These are phyloP conservation scores for Pomacea canaliculata DNA, from an alignment of 2,888 invertebrate species.

Conservation along the genomic window DNA sequence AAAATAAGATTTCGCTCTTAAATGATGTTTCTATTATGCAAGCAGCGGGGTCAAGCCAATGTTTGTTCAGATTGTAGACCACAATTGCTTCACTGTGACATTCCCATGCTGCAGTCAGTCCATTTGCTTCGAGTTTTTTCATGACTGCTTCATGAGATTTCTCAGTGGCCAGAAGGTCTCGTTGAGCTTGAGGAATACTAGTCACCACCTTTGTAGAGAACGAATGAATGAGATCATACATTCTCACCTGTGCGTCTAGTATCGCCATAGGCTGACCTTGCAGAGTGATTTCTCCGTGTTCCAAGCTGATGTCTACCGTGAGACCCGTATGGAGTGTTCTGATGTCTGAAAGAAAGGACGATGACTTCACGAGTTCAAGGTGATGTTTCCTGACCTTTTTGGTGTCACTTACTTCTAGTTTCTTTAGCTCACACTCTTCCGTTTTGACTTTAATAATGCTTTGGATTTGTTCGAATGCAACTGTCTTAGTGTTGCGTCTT, in stretches of 20 bases:
- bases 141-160: conserved; percentile 13
- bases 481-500: not conserved
- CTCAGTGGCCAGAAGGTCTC: conserved; percentile 6
- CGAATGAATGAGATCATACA: conserved; percentile 13
- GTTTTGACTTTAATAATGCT: not conserved
- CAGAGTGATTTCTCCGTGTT: conserved; percentile 6
- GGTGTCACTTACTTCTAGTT: conserved; percentile 15
- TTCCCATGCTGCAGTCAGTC: conserved; percentile 19
- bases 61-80: conserved; percentile 2
- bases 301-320: conserved; percentile 4
- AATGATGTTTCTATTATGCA: conserved; percentile 12
- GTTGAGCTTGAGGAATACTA: conserved; percentile 2
- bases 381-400: conserved; percentile 3
- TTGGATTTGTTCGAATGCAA: not conserved
- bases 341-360: conserved; percentile 7
- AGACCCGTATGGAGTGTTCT: conserved; percentile 1
- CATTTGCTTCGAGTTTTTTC: conserved; percentile 7
- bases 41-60: not conserved
- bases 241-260: conserved; percentile 12
- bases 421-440: conserved; percentile 16
- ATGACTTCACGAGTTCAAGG: conserved; percentile 14
- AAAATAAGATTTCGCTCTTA: not conserved
- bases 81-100: not conserved
- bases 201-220: not conserved
- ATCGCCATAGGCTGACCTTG: conserved; percentile 16